Evolutionary conservation across 2,888 invertebrate genomes (phyloP).

Genomic region (Nudaria mundana): DNA sequence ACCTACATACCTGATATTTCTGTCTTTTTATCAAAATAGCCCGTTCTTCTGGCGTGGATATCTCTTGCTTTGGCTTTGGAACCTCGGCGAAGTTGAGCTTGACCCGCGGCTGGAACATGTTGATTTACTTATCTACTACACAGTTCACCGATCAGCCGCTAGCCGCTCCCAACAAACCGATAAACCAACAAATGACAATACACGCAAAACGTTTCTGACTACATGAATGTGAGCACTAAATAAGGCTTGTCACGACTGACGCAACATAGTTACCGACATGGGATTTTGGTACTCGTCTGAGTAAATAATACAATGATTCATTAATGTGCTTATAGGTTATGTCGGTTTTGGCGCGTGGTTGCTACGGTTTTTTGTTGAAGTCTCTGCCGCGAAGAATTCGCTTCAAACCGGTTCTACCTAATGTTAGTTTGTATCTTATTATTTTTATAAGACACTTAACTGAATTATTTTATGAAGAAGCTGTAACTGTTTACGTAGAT

Average conservation of each 20-base stretch:
- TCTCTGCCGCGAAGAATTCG: neutral
- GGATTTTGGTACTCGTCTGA: slow-evolving; percentile 4
- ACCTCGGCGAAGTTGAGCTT: slow-evolving; percentile 31
- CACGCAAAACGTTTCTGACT: slow-evolving; percentile 27
- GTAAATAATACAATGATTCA: slow-evolving; percentile 5
- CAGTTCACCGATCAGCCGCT: slow-evolving; percentile 23
- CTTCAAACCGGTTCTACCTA: neutral
- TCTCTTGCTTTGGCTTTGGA: slow-evolving; percentile 16
- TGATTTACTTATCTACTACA: slow-evolving; percentile 12
- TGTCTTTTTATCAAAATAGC: slow-evolving; percentile 17
- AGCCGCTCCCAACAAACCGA: slow-evolving; percentile 29
- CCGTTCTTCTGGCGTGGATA: slow-evolving; percentile 17
- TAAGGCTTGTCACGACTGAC: slow-evolving; percentile 9
- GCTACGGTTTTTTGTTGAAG: neutral
- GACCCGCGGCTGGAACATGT: slow-evolving; percentile 35
- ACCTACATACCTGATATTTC: too few species aligned
- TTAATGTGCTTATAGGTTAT: neutral
- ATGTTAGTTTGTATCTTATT: too few species aligned
- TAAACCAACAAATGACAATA: slow-evolving; percentile 32
- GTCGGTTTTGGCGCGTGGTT: neutral
- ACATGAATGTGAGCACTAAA: slow-evolving; percentile 8
- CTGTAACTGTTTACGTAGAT: too few species aligned
- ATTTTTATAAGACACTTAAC: too few species aligned
- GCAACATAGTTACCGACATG: neutral
- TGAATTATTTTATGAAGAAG: too few species aligned